A percentile compares a stretch with the other conserved stretches of the same genome.
These are phyloP conservation scores for Menidia menidia DNA, from an alignment of 2,797 vertebrate species.

Conservation along the genomic window DNA sequence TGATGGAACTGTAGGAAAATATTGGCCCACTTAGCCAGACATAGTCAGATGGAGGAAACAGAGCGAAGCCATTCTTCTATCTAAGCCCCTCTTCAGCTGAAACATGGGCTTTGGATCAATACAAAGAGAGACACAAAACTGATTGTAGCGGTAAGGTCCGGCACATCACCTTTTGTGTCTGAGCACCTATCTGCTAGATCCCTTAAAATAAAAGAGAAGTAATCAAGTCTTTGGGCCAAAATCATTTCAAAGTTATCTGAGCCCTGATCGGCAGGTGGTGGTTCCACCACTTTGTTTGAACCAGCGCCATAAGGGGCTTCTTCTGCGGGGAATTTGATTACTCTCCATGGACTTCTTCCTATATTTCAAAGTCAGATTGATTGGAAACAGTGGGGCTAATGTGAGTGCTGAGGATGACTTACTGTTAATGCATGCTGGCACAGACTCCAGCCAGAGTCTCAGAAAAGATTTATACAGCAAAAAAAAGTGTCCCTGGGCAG, in stretches of 20 bases:
- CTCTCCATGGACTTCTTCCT: constrained; percentile 42
- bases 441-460: constrained; percentile 46
- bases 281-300: constrained; percentile 14
- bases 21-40: constrained; percentile 32
- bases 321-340: constrained; percentile 53
- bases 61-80: constrained; percentile 31
- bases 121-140: constrained; percentile 70
- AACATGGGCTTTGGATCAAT: constrained; percentile 62
- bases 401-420: constrained; percentile 29
- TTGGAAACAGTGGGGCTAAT: constrained; percentile 44
- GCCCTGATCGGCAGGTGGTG: constrained; percentile 42
- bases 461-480: constrained; percentile 22
- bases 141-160: constrained; percentile 71
- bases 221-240: constrained; percentile 30
- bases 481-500: constrained; percentile 29
- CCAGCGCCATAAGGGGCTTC: constrained; percentile 11
- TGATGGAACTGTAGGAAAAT: constrained; percentile 43
- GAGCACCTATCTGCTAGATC: constrained; percentile 48
- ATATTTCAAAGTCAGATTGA: constrained; percentile 58
- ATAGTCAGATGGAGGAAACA: constrained; percentile 31
- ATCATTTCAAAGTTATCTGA: constrained; percentile 49
- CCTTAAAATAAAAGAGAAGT: constrained; percentile 30
- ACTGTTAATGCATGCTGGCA: constrained; percentile 44
- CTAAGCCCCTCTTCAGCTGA: constrained; percentile 23
- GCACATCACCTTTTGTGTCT: constrained; percentile 50